Base-by-base conservation (phyloP, 2,888 invertebrate species). In the Oxycera nigricornis region DNA sequence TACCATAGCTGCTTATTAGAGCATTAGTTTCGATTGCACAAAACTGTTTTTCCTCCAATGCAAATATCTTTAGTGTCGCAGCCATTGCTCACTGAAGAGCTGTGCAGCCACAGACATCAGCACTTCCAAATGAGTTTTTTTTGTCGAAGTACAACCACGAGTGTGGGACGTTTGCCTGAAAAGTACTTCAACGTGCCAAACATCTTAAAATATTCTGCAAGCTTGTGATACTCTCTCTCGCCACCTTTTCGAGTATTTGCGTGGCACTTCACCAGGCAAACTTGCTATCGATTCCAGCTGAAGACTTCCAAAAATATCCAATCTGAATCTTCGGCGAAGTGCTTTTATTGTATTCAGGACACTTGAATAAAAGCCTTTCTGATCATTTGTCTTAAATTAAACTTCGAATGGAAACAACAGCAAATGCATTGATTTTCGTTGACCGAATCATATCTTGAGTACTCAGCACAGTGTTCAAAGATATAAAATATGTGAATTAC, bases 211-310 rank as follows among this genome's bases (percentile, higher is more conserved):
- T 65, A 39, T 65, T 65, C 39, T 4, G 41, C 41, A 24, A 39
- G 11, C 41, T 65, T 28, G 41, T 4, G 65, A 65, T 65, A 30
- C 65, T 65, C 65, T 65, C 20, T n/a, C n/a, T n/a, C n/a, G n/a
- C n/a, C n/a, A 24, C 22, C 22, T 2, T n/a, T 24, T 67, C 17
- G 30, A 50, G 68, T 68, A 28, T 68, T 68, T 50, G 52, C 68
- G n/a, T 30, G 52, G 30, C 68, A 52, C 68, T 68, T 68, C 39
- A 14, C 50, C 35, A 26, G 52, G 14, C 52, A 30, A 68, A 68
- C 30, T 68, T 14, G 50, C 52, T 68, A 68, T 68, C 31, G 68
- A 68, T 68, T 68, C 52, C 68, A 1, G 9, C 20, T 62, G 14
- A 41, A 39, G 41, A n/a, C 39, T 7, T 2, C 14, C 24, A 11